Evolutionary conservation across 2,888 invertebrate genomes (phyloP).

Genomic region (Caenorhabditis sp.): DNA sequence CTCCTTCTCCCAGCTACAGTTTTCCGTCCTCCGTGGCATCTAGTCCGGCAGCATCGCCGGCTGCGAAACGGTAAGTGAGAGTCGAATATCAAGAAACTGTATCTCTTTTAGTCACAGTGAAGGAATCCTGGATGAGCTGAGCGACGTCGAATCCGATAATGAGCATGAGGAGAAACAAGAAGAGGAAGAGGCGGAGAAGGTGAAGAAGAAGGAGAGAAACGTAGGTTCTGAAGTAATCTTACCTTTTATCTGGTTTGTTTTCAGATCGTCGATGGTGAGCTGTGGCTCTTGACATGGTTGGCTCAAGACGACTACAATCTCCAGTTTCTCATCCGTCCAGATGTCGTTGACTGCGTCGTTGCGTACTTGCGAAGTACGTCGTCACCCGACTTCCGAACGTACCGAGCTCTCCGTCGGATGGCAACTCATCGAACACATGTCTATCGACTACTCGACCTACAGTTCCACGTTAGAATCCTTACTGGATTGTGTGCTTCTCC

Average conservation of each 20-base stretch:
- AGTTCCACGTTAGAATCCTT: conserved; percentile 75
- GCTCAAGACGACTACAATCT: conserved; percentile 72
- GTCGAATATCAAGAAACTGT: neutral
- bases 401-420: conserved; percentile 66
- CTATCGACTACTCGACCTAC: conserved; percentile 72
- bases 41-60: conserved; percentile 52
- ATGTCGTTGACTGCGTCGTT: conserved; percentile 68
- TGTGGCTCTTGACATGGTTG: conserved; percentile 70
- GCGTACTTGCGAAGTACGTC: conserved; percentile 61
- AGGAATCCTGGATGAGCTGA: conserved; percentile 57
- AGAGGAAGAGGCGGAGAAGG: conserved; percentile 33
- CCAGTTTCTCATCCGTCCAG: conserved; percentile 68
- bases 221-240: conserved; percentile 8
- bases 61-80: conserved; percentile 13
- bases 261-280: conserved; percentile 70
- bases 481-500: conserved; percentile 70
- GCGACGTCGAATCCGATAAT: conserved; percentile 55
- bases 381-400: conserved; percentile 59
- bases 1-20: conserved; percentile 39
- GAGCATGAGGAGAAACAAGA: conserved; percentile 31
- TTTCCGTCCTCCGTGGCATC: conserved; percentile 57
- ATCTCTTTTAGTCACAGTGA: conserved; percentile 38
- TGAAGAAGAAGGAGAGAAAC: conserved; percentile 33
- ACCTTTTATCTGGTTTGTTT: neutral
- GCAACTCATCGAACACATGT: conserved; percentile 60